Conservation (phyloP, 2,113 vertebrate species). For the Embiotoca jacksoni region DNA sequence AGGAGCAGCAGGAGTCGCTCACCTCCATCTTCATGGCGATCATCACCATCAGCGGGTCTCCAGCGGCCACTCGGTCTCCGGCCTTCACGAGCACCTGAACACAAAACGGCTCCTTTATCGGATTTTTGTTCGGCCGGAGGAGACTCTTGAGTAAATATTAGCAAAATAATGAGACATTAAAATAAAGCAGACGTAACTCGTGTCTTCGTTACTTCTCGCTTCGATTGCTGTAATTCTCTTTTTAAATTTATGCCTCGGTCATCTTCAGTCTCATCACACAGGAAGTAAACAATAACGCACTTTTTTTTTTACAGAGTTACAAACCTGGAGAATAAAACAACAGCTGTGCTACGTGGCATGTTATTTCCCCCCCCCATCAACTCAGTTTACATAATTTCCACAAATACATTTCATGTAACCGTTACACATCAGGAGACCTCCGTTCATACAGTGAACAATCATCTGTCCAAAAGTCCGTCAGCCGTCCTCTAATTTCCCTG, state of each 20-base stretch:
- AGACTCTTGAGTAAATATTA: too few relatives aligned
- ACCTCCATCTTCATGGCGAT: slow-evolving; percentile 99
- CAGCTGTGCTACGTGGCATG: too few relatives aligned
- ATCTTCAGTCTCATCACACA: neutral
- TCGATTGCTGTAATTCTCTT: neutral
- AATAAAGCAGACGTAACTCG: neutral
- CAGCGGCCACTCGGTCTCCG: slow-evolving; percentile 90
- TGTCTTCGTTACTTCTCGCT: neutral
- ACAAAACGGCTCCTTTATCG: neutral
- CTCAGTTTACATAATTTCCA: too few relatives aligned
- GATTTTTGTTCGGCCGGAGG: neutral
- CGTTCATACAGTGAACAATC: too few relatives aligned
- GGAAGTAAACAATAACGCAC: neutral
- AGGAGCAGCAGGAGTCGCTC: slow-evolving; percentile 41
- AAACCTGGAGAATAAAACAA: too few relatives aligned
- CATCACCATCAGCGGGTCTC: slow-evolving; percentile 96
- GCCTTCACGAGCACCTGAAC: slow-evolving; percentile 93
- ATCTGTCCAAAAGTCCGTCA: too few relatives aligned
- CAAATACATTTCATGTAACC: neutral
- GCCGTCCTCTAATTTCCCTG: too few relatives aligned
- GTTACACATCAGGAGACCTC: neutral
- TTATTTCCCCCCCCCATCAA: too few relatives aligned
- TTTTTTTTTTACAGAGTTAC: neutral
- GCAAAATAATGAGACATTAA: neutral
- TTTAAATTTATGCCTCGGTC: neutral